These are phyloP conservation scores for Microchrysa polita DNA, from an alignment of 2,888 invertebrate species.

Conservation along the genomic window DNA sequence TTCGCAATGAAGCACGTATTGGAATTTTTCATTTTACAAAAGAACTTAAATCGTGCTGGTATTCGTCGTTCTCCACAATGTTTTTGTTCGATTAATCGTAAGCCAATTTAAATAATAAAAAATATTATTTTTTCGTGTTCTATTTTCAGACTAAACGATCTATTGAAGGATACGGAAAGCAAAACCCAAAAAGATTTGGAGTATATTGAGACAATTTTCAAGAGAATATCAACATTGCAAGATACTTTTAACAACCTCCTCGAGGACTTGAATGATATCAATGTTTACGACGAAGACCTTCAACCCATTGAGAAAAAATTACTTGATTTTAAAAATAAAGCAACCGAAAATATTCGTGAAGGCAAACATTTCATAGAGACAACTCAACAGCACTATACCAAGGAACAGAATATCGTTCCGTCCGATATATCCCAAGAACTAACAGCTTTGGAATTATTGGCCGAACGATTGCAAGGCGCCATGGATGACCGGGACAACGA, in stretches of 20 bases:
- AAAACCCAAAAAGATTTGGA: conserved; percentile 79
- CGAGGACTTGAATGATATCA: conserved; percentile 74
- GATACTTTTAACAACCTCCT: conserved; percentile 74
- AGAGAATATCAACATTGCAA: conserved; percentile 75
- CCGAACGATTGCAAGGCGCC: conserved; percentile 79
- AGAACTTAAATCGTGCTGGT: background rate
- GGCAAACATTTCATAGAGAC: conserved; percentile 70
- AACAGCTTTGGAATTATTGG: conserved; percentile 81
- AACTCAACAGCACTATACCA: conserved; percentile 71
- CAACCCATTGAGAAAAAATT: conserved; percentile 71
- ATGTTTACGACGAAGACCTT: conserved; percentile 82
- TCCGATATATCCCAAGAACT: conserved; percentile 83
- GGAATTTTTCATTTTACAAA: conserved; percentile 10
- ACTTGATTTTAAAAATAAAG: conserved; percentile 68
- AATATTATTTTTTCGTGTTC: background rate
- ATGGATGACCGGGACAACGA: conserved; percentile 91
- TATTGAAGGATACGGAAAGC: conserved; percentile 78
- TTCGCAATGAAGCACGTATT: background rate
- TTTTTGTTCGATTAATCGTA: background rate
- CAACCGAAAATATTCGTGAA: conserved; percentile 68
- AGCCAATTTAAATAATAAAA: background rate
- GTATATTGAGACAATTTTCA: conserved; percentile 78
- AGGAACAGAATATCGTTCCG: conserved; percentile 72
- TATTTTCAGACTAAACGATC: conserved; percentile 78
- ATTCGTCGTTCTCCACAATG: background rate